phyloP scores from a whole-genome alignment of 2,888 invertebrate genomes.

The Ganaspis brasiliensis region DNA sequence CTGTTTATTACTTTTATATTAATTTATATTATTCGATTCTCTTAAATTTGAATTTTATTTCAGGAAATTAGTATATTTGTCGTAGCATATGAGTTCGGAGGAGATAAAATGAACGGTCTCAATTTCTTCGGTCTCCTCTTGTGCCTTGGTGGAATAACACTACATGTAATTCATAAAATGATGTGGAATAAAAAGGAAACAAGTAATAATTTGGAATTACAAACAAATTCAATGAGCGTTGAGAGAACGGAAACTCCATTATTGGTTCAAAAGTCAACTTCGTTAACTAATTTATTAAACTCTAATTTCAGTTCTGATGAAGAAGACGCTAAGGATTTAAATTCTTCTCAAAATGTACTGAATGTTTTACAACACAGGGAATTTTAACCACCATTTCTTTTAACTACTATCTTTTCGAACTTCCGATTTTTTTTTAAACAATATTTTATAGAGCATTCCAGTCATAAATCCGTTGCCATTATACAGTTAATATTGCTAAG shows the following conservation, averaged over 20 bases:
- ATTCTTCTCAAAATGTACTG: constrained; percentile 81
- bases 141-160: constrained; percentile 93
- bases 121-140: constrained; percentile 93
- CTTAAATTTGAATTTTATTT: no score
- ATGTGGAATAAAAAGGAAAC: constrained; percentile 69
- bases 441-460: constrained; percentile 25
- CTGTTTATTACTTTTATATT: no score
- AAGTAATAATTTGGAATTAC: constrained; percentile 73
- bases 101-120: constrained; percentile 90
- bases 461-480: constrained; percentile 9
- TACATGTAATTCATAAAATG: constrained; percentile 90
- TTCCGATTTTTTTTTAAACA: background rate
- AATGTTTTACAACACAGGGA: constrained; percentile 81
- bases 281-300: constrained; percentile 77
- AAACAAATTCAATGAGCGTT: constrained; percentile 69
- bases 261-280: constrained; percentile 76
- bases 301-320: constrained; percentile 77
- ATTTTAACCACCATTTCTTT: no score
- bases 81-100: constrained; percentile 92
- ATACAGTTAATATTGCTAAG: constrained; percentile 10
- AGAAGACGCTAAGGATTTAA: constrained; percentile 78
- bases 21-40: constrained; percentile 45
- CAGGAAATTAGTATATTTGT: constrained; percentile 96
- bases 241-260: constrained; percentile 74
- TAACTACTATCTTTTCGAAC: constrained; percentile 57